Conservation (phyloP, 2,797 vertebrate species). For the Anabas testudineus region DNA sequence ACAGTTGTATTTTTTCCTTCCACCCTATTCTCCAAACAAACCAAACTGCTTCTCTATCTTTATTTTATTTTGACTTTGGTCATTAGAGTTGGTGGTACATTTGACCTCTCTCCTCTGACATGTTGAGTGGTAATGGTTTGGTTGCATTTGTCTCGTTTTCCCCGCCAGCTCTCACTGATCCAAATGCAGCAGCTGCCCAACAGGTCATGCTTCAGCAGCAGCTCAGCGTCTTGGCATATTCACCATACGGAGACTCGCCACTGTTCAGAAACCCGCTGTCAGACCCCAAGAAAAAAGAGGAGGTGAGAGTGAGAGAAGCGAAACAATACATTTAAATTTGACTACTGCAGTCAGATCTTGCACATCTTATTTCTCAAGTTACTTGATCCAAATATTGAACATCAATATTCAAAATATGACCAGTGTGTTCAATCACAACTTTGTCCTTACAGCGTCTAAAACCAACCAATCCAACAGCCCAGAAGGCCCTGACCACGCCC, state of each 20-base stretch:
- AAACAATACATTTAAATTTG: not conserved
- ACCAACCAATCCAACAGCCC: conserved; percentile 96
- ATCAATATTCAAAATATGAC: too few relatives aligned
- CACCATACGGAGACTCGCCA: conserved; percentile 94
- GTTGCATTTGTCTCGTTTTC: too few relatives aligned
- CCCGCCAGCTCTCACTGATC: conserved; percentile 89
- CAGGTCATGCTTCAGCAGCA: conserved; percentile 94
- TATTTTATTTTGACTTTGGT: not conserved
- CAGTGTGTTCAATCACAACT: not conserved
- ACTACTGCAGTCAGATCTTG: too few relatives aligned
- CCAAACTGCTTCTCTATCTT: not conserved
- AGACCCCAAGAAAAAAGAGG: conserved; percentile 98
- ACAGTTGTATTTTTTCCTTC: too few relatives aligned
- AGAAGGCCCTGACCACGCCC: conserved; percentile 95
- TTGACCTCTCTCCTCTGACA: not conserved
- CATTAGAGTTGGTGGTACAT: not conserved
- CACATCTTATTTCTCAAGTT: too few relatives aligned
- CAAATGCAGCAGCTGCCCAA: conserved; percentile 89
- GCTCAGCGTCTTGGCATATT: conserved; percentile 92
- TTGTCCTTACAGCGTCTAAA: conserved; percentile 89
- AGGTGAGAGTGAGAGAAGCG: conserved; percentile 82
- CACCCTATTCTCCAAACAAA: not conserved
- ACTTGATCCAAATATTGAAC: too few relatives aligned
- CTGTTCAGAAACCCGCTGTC: conserved; percentile 96
- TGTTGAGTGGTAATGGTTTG: not conserved